phyloP scores from a whole-genome alignment of 2,113 vertebrate genomes.

The Acrocephalus arundinaceus region DNA sequence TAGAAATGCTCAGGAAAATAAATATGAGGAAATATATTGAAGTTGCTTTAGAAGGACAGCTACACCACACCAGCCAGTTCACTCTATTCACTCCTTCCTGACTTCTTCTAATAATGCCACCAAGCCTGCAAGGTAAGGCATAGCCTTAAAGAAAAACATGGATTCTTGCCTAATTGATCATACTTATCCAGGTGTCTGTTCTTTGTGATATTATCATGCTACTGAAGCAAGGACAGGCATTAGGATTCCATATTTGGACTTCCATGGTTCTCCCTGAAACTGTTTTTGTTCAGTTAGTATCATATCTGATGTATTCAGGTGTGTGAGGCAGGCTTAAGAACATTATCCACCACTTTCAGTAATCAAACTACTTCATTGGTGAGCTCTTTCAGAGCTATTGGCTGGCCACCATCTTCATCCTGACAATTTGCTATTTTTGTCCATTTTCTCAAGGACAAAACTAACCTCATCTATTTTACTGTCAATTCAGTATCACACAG shows the following conservation, averaged over 20 bases:
- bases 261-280: background rate
- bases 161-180: background rate
- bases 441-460: background rate
- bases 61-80: background rate
- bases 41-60: background rate
- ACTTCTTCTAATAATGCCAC: background rate
- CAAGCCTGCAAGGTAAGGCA: background rate
- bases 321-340: background rate
- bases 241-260: background rate
- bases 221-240: background rate
- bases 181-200: background rate
- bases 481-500: background rate
- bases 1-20: background rate
- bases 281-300: background rate
- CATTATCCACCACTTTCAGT: background rate
- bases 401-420: background rate
- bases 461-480: background rate
- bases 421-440: background rate
- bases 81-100: background rate
- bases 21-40: background rate
- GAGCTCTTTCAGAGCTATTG: background rate
- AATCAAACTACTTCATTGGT: background rate
- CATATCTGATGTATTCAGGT: background rate
- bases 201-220: background rate
- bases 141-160: background rate